These are phyloP conservation scores for Toxotes chatareus DNA, from an alignment of 2,113 vertebrate species.

Conservation along the genomic window DNA sequence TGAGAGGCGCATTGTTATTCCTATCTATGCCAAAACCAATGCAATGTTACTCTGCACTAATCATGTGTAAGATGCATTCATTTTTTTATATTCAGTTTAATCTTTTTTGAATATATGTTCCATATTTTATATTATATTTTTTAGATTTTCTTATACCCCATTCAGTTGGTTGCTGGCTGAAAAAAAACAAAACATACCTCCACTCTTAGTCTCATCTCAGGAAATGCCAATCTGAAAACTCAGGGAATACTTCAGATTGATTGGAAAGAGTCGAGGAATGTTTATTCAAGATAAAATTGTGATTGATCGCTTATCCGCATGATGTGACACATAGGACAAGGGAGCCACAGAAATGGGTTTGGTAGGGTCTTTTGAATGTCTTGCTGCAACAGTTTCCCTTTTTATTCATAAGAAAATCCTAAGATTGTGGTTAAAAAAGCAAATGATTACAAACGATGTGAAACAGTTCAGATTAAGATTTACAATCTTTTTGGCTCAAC, in stretches of 20 bases:
- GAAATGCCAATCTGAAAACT: slow-evolving; percentile 80
- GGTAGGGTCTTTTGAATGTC: slow-evolving; percentile 14
- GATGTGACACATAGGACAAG: slow-evolving; percentile 44
- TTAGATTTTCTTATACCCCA: slow-evolving; percentile 48
- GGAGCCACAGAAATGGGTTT: slow-evolving; percentile 24
- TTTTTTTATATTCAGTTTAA: slow-evolving; percentile 61
- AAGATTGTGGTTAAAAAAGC: slow-evolving; percentile 24
- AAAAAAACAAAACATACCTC: slow-evolving; percentile 3
- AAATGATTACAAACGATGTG: slow-evolving; percentile 7
- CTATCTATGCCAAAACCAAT: slow-evolving; percentile 79
- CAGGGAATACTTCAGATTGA: slow-evolving; percentile 81
- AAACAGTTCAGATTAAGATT: slow-evolving; percentile 49
- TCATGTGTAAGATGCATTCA: slow-evolving; percentile 75
- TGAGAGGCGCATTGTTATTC: slow-evolving; percentile 45
- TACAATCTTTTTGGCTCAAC: slow-evolving; percentile 30
- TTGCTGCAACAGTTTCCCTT: slow-evolving; percentile 23
- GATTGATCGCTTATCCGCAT: slow-evolving; percentile 30
- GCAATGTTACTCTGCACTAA: slow-evolving; percentile 83
- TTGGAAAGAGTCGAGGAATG: slow-evolving; percentile 50
- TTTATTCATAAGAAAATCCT: background rate
- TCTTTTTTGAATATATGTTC: slow-evolving; percentile 64
- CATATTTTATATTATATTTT: slow-evolving; percentile 65
- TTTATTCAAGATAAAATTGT: slow-evolving; percentile 41
- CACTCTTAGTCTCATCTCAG: slow-evolving; percentile 76
- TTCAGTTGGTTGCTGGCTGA: slow-evolving; percentile 35